Percentiles rank a stretch among this genome's conserved stretches.
phyloP scores from a whole-genome alignment of 2,113 vertebrate genomes.

The Lampris megalopsis region DNA sequence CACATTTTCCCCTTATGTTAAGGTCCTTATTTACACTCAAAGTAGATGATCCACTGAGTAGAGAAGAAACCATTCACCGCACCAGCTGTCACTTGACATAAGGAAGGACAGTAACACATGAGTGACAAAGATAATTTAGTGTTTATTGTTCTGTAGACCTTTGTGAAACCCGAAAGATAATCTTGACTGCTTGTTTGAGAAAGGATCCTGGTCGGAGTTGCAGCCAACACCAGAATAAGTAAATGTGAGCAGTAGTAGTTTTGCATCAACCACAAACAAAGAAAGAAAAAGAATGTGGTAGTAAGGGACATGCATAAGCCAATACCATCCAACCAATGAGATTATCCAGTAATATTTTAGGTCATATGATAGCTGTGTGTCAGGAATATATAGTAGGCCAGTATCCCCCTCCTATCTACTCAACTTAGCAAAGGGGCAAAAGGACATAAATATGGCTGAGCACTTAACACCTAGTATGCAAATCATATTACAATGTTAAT shows the following conservation, averaged over 20 bases:
- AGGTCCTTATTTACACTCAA: neutral
- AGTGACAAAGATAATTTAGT: no score
- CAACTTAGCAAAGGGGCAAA: conserved; percentile 28
- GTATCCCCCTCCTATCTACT: conserved; percentile 22
- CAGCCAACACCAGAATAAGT: conserved; percentile 2
- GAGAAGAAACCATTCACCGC: neutral
- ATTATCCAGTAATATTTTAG: conserved; percentile 19
- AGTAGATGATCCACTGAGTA: neutral
- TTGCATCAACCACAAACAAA: neutral
- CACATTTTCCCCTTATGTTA: neutral
- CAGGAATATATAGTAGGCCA: conserved; percentile 39
- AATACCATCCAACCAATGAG: conserved; percentile 7
- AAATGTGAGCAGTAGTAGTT: neutral
- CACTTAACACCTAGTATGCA: conserved; percentile 29
- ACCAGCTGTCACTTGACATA: neutral
- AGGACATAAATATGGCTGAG: conserved; percentile 25
- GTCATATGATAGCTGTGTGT: conserved; percentile 2
- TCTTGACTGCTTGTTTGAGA: neutral
- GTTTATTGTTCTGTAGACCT: no score
- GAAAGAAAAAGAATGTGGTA: neutral
- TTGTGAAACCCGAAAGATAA: neutral
- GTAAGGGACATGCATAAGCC: neutral
- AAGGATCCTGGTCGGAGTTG: neutral
- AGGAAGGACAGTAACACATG: neutral
- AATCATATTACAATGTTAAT: conserved; percentile 52